A percentile compares a stretch with the other conserved stretches of the same genome.
Evolutionary conservation across 2,797 vertebrate species (phyloP).

Genomic region (Chiloscyllium punctatum): DNA sequence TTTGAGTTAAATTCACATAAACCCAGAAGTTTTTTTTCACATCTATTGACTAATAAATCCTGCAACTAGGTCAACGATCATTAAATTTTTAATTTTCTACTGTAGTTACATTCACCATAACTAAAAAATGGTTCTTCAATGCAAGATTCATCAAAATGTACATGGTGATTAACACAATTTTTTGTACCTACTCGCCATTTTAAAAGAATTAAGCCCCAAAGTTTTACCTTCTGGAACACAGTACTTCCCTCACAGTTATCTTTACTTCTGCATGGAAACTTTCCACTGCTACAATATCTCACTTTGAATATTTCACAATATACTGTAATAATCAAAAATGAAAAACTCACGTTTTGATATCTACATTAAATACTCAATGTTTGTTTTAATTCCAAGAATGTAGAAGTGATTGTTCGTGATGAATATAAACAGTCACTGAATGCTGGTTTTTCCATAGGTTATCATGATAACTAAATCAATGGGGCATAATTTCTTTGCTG

Average conservation of each 20-base stretch:
- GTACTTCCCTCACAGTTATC: neutral
- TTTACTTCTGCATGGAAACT: neutral
- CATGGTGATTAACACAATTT: neutral
- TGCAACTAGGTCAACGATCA: neutral
- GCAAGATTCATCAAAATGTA: neutral
- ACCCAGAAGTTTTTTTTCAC: neutral
- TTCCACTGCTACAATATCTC: neutral
- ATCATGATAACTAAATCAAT: neutral
- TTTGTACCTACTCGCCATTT: neutral
- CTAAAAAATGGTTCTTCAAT: neutral
- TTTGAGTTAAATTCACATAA: neutral
- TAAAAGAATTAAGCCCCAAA: neutral
- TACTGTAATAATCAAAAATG: neutral
- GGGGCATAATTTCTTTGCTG: neutral
- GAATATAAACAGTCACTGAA: neutral
- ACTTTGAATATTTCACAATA: neutral
- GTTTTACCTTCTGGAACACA: neutral
- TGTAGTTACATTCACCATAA: neutral
- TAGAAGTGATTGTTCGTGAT: neutral
- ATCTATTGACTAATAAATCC: neutral
- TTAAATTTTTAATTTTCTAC: neutral
- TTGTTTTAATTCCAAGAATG: neutral
- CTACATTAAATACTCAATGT: neutral
- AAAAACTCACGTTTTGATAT: neutral
- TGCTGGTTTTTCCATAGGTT: neutral